These are phyloP conservation scores for Caiman crocodilus DNA, from an alignment of 2,797 vertebrate species.

Conservation along the genomic window DNA sequence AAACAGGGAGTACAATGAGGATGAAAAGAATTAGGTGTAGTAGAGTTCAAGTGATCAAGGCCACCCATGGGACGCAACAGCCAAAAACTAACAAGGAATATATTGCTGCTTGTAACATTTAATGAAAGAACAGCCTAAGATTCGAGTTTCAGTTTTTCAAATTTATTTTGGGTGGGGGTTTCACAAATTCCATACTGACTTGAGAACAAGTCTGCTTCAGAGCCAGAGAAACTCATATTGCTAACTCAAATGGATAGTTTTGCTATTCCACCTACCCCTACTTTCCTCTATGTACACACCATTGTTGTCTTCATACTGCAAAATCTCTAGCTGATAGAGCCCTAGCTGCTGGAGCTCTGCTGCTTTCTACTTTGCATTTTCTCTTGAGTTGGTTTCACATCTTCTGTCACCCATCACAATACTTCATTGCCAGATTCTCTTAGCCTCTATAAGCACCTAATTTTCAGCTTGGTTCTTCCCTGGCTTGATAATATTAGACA, in stretches of 20 bases:
- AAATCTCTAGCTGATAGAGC: neutral
- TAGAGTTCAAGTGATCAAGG: neutral
- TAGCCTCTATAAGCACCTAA: neutral
- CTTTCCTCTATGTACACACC: neutral
- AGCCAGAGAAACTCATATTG: neutral
- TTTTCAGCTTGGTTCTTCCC: neutral
- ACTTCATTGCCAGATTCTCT: neutral
- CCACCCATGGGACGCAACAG: neutral
- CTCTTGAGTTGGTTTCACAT: neutral
- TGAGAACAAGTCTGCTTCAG: neutral
- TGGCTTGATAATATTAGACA: neutral
- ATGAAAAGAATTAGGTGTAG: neutral
- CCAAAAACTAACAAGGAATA: neutral
- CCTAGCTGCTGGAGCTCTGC: too few species aligned
- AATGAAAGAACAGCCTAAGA: neutral
- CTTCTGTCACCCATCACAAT: neutral
- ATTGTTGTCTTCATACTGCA: neutral
- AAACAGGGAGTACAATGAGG: neutral
- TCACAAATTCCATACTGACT: neutral
- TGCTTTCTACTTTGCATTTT: neutral
- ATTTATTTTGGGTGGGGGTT: too few species aligned
- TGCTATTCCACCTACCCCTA: neutral
- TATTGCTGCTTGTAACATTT: neutral
- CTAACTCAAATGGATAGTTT: neutral
- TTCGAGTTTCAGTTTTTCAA: neutral